A percentile compares a stretch with the other conserved stretches of the same genome.
These are phyloP conservation scores for Steinernema carpocapsae DNA, from an alignment of 2,888 invertebrate species.

Conservation along the genomic window DNA sequence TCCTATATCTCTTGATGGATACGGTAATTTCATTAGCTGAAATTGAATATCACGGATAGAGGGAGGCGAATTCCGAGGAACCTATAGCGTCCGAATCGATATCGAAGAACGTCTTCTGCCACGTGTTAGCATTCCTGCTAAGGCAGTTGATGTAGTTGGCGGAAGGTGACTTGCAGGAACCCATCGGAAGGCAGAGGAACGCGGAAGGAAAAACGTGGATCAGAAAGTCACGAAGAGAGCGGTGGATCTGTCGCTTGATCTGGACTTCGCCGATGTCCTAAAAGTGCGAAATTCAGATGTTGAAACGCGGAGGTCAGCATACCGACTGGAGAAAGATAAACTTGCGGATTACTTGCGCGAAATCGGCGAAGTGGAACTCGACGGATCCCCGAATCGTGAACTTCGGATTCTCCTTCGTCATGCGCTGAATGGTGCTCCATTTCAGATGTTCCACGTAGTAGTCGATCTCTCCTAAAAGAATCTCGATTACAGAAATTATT, in stretches of 20 bases:
- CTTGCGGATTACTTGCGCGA: not conserved
- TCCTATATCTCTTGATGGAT: not conserved
- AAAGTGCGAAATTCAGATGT: not conserved
- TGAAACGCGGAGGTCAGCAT: not conserved
- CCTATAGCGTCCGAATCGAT: not conserved
- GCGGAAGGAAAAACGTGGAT: conserved; percentile 14
- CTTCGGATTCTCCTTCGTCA: conserved; percentile 17
- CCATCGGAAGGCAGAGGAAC: conserved; percentile 28
- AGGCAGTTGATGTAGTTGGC: conserved; percentile 14
- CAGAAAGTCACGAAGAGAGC: conserved; percentile 3
- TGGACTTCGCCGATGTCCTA: not conserved
- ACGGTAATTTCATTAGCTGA: not conserved
- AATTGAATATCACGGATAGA: not conserved
- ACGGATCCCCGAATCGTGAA: conserved; percentile 11
- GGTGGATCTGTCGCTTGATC: not conserved
- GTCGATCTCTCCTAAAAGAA: conserved; percentile 10
- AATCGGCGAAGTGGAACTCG: conserved; percentile 27
- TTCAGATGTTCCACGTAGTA: conserved; percentile 14
- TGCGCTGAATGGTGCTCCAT: conserved; percentile 1
- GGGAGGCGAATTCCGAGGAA: not conserved
- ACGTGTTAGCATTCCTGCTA: not conserved
- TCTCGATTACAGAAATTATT: not conserved
- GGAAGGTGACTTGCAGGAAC: conserved; percentile 10
- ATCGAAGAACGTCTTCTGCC: conserved; percentile 17
- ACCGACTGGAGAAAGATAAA: conserved; percentile 26